Conservation (phyloP, 2,113 vertebrate genomes). For the Garra rufa region DNA sequence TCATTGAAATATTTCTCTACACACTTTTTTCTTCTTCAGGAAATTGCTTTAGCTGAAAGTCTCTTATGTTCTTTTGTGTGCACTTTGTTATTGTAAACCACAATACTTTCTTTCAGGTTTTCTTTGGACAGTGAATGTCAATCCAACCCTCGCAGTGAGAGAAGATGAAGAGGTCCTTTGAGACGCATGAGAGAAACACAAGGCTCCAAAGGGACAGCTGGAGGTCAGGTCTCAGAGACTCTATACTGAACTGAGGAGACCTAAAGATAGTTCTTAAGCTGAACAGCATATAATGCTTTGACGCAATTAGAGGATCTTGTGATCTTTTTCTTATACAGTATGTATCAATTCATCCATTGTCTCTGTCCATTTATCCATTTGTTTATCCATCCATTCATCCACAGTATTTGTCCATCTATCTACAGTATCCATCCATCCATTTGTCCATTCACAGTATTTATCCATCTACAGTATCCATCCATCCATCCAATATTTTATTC, state of each 20-base stretch:
- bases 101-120: neutral
- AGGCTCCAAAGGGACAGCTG: neutral
- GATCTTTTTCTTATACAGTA: neutral
- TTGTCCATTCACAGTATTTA: neutral
- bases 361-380: neutral
- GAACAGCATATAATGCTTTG: neutral
- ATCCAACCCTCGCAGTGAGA: neutral
- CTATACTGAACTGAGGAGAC: neutral
- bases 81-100: neutral
- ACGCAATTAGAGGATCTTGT: neutral
- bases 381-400: neutral
- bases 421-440: neutral
- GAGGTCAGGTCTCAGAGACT: constrained; percentile 3
- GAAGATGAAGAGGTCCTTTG: neutral
- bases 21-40: neutral
- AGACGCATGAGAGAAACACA: neutral
- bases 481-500: fast-evolving
- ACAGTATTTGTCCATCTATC: neutral
- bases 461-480: neutral
- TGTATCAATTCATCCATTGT: neutral
- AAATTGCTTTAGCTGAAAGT: neutral
- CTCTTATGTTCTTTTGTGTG: neutral
- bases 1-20: neutral
- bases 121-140: neutral
- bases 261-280: neutral